Evolutionary conservation across 2,797 vertebrate species (phyloP).

Genomic region (Cacajao melanocephalus): DNA sequence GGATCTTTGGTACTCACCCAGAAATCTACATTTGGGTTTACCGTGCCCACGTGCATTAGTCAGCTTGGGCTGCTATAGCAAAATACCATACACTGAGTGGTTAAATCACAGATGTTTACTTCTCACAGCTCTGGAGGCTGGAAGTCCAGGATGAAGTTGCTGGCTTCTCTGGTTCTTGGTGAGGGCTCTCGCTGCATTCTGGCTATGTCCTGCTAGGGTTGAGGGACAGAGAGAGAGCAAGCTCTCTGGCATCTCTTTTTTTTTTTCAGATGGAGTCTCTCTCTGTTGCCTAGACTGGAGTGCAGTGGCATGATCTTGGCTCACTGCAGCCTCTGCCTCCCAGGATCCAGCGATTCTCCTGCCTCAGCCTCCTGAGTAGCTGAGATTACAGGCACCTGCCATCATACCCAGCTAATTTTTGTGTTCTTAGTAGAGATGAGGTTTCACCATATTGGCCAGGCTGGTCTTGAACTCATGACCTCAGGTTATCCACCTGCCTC

Average conservation of each 20-base stretch:
- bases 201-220: not conserved
- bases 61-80: not conserved
- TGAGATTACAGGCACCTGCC: not conserved
- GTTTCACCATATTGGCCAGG: not conserved
- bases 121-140: not conserved
- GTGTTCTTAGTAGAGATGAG: not conserved
- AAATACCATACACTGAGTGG: not conserved
- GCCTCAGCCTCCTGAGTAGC: not conserved
- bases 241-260: not conserved
- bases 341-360: not conserved
- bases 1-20: too few relatives aligned
- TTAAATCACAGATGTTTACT: not conserved
- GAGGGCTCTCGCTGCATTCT: not conserved
- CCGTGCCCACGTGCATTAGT: accelerated
- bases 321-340: not conserved
- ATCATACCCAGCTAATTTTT: not conserved
- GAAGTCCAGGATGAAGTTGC: not conserved
- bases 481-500: not conserved
- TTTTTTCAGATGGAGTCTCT: not conserved
- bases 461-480: not conserved
- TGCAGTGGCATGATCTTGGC: not conserved
- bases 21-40: not conserved
- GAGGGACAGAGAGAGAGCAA: not conserved
- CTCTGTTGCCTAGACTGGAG: not conserved
- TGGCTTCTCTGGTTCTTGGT: not conserved